These are phyloP conservation scores for Carettochelys insculpta DNA, from an alignment of 2,113 vertebrate genomes.

Conservation along the genomic window DNA sequence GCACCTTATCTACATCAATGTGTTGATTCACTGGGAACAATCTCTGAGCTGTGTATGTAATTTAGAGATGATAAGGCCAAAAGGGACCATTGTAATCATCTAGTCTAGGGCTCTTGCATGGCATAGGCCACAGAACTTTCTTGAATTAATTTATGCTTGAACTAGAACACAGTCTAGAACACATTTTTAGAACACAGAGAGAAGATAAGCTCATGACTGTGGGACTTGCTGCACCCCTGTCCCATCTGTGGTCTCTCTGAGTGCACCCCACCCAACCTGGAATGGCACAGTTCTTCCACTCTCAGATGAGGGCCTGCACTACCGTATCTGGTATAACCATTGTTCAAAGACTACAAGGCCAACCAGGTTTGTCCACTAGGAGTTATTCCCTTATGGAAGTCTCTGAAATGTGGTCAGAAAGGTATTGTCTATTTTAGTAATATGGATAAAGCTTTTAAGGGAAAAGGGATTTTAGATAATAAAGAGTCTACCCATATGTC, in stretches of 20 bases:
- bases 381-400: background rate
- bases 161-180: background rate
- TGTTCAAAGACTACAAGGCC: background rate
- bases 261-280: background rate
- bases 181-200: background rate
- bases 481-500: background rate
- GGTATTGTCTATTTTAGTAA: background rate
- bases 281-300: background rate
- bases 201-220: background rate
- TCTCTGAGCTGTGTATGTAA: background rate
- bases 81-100: background rate
- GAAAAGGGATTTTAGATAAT: background rate
- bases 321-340: background rate
- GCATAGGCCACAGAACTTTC: background rate
- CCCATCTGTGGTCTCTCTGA: background rate
- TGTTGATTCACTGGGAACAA: background rate
- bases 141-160: background rate
- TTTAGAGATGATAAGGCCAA: background rate
- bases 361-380: background rate
- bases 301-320: background rate
- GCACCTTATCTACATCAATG: background rate
- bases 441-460: background rate
- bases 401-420: background rate
- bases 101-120: background rate
- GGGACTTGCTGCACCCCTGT: background rate